Evolutionary conservation across 2,113 vertebrate species (phyloP).

Genomic region (Thomomys bottae): DNA sequence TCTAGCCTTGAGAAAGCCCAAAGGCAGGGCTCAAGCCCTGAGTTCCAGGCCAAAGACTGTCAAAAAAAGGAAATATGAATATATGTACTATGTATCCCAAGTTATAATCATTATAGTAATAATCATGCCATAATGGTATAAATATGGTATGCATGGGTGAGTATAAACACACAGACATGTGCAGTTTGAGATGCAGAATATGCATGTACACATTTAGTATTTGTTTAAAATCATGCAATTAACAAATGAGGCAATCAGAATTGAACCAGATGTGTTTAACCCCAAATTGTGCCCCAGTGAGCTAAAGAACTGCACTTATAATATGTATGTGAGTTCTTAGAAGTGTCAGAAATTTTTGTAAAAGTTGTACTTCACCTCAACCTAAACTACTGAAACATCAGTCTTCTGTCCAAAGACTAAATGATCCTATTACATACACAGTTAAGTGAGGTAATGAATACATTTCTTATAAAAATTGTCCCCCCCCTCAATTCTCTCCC

Average conservation of each 20-base stretch:
- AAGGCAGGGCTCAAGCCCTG: too few species aligned
- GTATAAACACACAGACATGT: not conserved
- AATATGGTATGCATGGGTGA: not conserved
- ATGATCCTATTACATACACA: not conserved
- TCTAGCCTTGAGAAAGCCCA: too few species aligned
- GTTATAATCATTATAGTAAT: not conserved
- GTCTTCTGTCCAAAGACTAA: not conserved
- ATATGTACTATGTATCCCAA: not conserved
- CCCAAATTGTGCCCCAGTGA: not conserved
- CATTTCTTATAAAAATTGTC: too few species aligned
- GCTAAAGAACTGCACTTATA: not conserved
- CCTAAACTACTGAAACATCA: not conserved
- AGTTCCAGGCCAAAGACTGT: too few species aligned
- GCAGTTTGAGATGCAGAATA: not conserved
- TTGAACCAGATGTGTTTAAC: not conserved
- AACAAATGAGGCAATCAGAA: not conserved
- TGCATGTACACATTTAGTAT: not conserved
- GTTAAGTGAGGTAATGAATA: too few species aligned
- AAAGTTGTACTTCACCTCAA: not conserved
- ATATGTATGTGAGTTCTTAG: not conserved
- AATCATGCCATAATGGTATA: not conserved
- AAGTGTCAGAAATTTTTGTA: not conserved
- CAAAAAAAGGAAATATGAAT: too few species aligned
- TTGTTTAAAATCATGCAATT: not conserved
- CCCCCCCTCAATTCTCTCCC: too few species aligned